A percentile compares a stretch with the other conserved stretches of the same genome.
phyloP scores from a whole-genome alignment of 2,113 vertebrate genomes.

The Gymnogyps californianus region DNA sequence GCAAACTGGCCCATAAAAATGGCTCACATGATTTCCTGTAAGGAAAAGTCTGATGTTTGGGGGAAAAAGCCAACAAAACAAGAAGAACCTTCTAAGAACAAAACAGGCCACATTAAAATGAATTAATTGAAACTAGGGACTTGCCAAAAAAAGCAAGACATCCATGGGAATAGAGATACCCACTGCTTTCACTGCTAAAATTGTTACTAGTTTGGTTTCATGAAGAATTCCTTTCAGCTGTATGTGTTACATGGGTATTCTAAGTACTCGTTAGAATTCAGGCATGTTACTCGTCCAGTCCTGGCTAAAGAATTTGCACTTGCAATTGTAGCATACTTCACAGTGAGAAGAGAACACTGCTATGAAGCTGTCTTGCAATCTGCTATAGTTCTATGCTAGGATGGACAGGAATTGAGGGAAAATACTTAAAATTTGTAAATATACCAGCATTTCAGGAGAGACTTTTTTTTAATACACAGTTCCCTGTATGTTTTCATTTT shows the following conservation, averaged over 20 bases:
- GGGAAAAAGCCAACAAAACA: neutral
- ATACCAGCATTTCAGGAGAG: neutral
- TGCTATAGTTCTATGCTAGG: fast-evolving
- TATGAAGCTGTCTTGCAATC: fast-evolving
- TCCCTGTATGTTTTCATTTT: neutral
- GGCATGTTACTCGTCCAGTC: neutral
- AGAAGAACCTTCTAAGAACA: neutral
- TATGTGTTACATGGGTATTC: neutral
- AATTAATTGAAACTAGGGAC: neutral
- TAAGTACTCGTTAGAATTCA: neutral
- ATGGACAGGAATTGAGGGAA: neutral
- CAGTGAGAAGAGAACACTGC: neutral
- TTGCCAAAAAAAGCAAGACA: too few relatives aligned
- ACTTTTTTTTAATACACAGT: neutral
- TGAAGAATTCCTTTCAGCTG: neutral
- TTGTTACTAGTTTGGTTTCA: neutral
- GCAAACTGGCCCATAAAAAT: neutral
- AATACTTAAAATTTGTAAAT: neutral
- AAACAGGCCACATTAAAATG: neutral
- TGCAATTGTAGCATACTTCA: neutral
- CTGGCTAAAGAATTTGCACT: neutral
- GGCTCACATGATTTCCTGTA: fast-evolving
- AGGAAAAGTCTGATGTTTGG: neutral
- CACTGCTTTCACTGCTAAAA: neutral
- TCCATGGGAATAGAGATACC: neutral